These are phyloP conservation scores for Micromussa lordhowensis DNA, from an alignment of 92 coral and sea anemone species.

Conservation along the genomic window DNA sequence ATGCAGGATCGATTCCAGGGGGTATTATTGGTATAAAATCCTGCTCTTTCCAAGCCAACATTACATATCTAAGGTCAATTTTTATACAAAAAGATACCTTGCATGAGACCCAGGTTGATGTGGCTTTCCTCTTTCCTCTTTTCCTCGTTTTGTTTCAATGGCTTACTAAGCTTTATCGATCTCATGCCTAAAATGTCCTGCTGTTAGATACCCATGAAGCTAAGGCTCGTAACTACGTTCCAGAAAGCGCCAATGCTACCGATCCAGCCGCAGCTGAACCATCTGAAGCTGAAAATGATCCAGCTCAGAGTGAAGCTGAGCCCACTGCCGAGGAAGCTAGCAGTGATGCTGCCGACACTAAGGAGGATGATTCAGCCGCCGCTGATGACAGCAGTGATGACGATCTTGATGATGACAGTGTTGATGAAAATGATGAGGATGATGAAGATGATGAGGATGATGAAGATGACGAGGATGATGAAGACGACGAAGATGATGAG, in stretches of 20 bases:
- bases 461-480: constrained; percentile 41
- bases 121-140: neutral
- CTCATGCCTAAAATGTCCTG: neutral
- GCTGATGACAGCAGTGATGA: constrained; percentile 49
- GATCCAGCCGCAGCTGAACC: constrained; percentile 54
- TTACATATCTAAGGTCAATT: neutral
- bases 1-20: neutral
- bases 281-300: constrained; percentile 48
- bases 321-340: constrained; percentile 41
- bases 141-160: neutral
- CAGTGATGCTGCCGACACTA: constrained; percentile 27
- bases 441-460: constrained; percentile 47
- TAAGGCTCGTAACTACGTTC: constrained; percentile 55
- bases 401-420: constrained; percentile 57
- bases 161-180: neutral
- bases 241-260: constrained; percentile 53
- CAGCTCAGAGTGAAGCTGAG: constrained; percentile 52
- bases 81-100: neutral
- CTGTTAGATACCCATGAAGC: constrained; percentile 44
- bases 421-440: constrained; percentile 40
- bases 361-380: constrained; percentile 43
- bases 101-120: neutral
- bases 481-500: constrained; percentile 37
- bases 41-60: neutral
- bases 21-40: neutral